A percentile compares a stretch with the other conserved stretches of the same genome.
Evolutionary conservation across 2,888 invertebrate species (phyloP).

Genomic region (Camptogramma bilineatum): DNA sequence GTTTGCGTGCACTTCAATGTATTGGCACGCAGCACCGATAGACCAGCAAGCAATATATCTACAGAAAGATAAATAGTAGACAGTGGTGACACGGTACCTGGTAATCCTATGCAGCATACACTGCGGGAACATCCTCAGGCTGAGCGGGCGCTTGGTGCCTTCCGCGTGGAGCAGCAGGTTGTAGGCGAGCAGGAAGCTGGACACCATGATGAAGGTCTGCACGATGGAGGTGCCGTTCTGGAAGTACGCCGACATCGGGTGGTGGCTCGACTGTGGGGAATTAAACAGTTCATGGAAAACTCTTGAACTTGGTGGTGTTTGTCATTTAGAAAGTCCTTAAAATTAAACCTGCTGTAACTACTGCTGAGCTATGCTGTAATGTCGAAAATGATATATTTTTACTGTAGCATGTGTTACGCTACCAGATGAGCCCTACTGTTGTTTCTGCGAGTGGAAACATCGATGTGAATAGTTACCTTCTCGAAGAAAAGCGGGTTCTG

Average conservation of each 20-base stretch:
- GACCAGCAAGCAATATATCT: not conserved
- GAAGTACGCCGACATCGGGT: slow-evolving; percentile 52
- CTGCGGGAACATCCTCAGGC: slow-evolving; percentile 53
- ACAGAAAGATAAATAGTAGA: not conserved
- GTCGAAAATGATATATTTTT: too few species aligned
- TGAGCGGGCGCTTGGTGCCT: slow-evolving; percentile 43
- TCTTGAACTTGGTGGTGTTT: too few species aligned
- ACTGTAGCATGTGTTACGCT: too few species aligned
- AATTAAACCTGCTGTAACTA: too few species aligned
- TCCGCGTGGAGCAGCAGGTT: slow-evolving; percentile 56
- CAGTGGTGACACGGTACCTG: slow-evolving; percentile 51
- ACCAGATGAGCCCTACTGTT: too few species aligned
- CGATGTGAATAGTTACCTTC: slow-evolving; percentile 47
- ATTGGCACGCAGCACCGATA: too few species aligned
- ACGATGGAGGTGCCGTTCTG: slow-evolving; percentile 65
- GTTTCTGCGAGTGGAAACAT: too few species aligned
- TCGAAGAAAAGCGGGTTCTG: slow-evolving; percentile 63
- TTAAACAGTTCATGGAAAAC: too few species aligned
- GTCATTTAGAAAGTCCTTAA: too few species aligned
- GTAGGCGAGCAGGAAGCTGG: slow-evolving; percentile 66
- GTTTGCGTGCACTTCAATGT: too few species aligned
- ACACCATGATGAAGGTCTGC: slow-evolving; percentile 63
- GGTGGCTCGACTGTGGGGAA: slow-evolving; percentile 49
- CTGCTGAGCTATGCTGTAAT: too few species aligned
- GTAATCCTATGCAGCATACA: slow-evolving; percentile 55